Base-by-base conservation (phyloP, 2,888 invertebrate genomes). In the Resseliella maxima region DNA sequence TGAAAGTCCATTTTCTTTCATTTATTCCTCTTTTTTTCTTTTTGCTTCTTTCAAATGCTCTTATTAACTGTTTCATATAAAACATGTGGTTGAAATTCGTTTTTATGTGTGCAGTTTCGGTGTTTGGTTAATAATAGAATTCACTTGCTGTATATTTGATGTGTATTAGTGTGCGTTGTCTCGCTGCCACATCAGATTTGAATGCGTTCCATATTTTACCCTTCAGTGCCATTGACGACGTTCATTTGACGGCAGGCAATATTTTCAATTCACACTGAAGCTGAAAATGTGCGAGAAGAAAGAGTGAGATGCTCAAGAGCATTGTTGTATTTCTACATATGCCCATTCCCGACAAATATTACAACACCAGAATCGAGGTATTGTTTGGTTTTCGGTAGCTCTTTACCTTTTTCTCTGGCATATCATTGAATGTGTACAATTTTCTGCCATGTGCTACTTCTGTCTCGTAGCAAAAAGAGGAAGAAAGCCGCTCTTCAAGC, bases 341-440 rank as follows among this genome's bases (percentile, higher is more conserved):
- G 31, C 72, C 72, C 31, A 72, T 72, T 15, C 72, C 35, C 3
- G 72, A 12, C 41, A 5, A 41, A 50, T 50, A 50, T 21, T 50
- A 15, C 21, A 2, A 21, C 15, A 6, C 31, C 15, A 8, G 31
- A 31, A 15, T 31, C 12, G 27, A 3, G 72, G 72, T 31, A 31
- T 72, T 72, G 72, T 72, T 72, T 72, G 72, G 72, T 72, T 72
- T 72, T 72, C 31, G 72, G 72, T 72, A 72, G 72, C 72, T 72
- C 72, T 72, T 72, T 31, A 72, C 72, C 72, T 72, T 72, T 72
- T 31, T n/a, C 72, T 15, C 72, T 24, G 15, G 31, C 72, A 31
- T 18, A 59, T 3, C 5, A 59, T 72, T 12, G n/a, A n/a, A 31
- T 12, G 31, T n/a, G 18, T n/a, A 72, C 72, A 72, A 72, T 72